phyloP scores from a whole-genome alignment of 2,113 vertebrate species.

The Hemiprocne comata region DNA sequence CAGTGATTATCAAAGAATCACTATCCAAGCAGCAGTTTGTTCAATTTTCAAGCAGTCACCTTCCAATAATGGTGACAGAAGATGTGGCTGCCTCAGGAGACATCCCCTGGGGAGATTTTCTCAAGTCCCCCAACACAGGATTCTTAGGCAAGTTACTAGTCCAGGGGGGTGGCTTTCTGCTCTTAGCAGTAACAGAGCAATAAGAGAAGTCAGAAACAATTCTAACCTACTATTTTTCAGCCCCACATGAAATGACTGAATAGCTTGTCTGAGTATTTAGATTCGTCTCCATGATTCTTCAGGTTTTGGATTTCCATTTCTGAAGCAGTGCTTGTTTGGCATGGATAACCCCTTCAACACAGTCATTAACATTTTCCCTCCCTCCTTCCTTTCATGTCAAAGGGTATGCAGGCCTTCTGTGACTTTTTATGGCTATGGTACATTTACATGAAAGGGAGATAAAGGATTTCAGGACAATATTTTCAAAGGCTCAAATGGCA shows the following conservation, averaged over 20 bases:
- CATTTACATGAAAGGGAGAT: not conserved
- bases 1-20: not conserved
- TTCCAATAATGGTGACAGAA: not conserved
- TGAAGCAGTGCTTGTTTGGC: not conserved
- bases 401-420: not conserved
- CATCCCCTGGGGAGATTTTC: not conserved
- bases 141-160: not conserved
- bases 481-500: not conserved
- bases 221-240: not conserved
- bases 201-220: not conserved
- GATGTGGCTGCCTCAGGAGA: not conserved
- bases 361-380: not conserved
- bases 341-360: not conserved
- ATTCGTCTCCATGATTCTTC: not conserved
- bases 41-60: not conserved
- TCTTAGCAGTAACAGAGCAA: not conserved
- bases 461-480: not conserved
- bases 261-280: not conserved
- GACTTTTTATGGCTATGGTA: not conserved
- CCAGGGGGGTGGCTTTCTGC: not conserved
- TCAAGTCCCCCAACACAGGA: not conserved
- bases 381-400: not conserved
- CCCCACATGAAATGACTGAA: not conserved
- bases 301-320: not conserved
- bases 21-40: not conserved